Base-by-base conservation (phyloP, 2,113 vertebrate genomes). In the Lycaon pictus region DNA sequence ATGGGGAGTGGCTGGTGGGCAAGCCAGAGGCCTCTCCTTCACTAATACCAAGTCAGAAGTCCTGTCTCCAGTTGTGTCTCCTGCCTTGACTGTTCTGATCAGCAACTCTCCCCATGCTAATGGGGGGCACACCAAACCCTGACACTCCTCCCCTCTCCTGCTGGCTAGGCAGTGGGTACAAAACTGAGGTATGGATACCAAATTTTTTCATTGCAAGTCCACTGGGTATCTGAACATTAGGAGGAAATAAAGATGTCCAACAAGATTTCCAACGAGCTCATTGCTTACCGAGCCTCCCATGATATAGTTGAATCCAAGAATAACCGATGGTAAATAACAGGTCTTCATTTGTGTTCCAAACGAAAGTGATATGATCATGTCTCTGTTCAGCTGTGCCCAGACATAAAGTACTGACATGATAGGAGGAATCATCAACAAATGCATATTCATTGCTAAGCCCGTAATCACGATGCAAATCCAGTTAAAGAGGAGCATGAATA, bases 361-460 rank as follows among this genome's bases (percentile, higher is more conserved):
- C 99, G 99, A 99, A 98, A 99, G 99, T 0, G 99, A 99, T 27
- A 99, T 99, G 17, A 99, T 98, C 89, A 97, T 99, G 76, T 99
- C 99, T 98, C 99, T 99, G 98, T 99, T 99, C 94, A 99, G 99
- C 98, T 99, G 99, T 96, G 99, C 99, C 99, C 99, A 99, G 95
- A 99, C 99, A 65, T 99, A 99, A 96, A 99, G 99, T 7, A 99
- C 99, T 0, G 99, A 99, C 99, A 99, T 99, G 96, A 99, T 99
- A 86, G 99, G 97, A 0, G 99, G 99, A 96, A 99, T 99, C 99
- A 99, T 99, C 98, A 99, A 98, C 93, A 99, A 98, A 99, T 99
- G 98, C 71, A 98, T 99, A 97, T 99, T 99, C 99, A 99, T 99
- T 88, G 99, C 98, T 98, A 99, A 97, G 35, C 99, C 99, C 74